These are phyloP conservation scores for Aporophyla lueneburgensis DNA, from an alignment of 2,888 invertebrate genomes.

Conservation along the genomic window DNA sequence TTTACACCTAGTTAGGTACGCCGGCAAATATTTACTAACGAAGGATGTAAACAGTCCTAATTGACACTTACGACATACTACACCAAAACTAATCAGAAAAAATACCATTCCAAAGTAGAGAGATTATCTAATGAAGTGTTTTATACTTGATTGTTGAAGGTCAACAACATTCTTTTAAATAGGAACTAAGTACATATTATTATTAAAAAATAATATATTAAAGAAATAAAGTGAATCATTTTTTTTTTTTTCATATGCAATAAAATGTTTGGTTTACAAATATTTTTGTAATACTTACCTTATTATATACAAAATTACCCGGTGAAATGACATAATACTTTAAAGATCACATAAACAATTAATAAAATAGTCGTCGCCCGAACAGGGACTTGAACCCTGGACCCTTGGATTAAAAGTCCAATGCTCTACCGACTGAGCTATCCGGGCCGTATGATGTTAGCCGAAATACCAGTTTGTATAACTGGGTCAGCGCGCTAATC, in stretches of 20 bases:
- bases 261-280: neutral
- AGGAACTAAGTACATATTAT: neutral
- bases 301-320: neutral
- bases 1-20: conserved; percentile 66
- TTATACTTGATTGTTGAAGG: neutral
- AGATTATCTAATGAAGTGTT: conserved; percentile 18
- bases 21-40: conserved; percentile 70
- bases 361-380: conserved; percentile 85
- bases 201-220: neutral
- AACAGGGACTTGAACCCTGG: conserved; percentile 95
- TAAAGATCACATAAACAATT: neutral
- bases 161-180: neutral
- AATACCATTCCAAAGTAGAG: conserved; percentile 26
- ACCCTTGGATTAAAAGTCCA: conserved; percentile 95
- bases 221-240: neutral
- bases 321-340: neutral
- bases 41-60: conserved; percentile 74
- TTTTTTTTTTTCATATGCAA: neutral
- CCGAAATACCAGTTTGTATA: conserved; percentile 30
- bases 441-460: conserved; percentile 86
- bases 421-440: conserved; percentile 94
- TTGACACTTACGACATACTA: conserved; percentile 71
- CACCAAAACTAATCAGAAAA: conserved; percentile 69
- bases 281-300: neutral
- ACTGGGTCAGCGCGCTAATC: conserved; percentile 3